Base-by-base conservation (phyloP, 2,797 vertebrate genomes). In the Dromococcyx pavoninus region DNA sequence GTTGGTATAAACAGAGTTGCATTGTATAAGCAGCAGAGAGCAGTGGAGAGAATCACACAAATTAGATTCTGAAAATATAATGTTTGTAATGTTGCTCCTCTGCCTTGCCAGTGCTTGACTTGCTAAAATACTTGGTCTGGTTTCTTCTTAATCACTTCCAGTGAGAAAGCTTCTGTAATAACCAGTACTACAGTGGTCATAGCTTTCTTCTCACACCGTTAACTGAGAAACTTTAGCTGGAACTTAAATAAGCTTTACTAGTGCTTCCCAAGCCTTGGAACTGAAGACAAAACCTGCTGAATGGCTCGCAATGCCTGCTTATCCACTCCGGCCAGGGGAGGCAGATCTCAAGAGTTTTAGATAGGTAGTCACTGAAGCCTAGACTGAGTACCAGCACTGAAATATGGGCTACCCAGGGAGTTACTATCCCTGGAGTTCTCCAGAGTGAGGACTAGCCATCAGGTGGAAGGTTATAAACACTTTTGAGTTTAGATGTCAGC, bases 231-330 rank as follows among this genome's bases (percentile, higher is more conserved):
- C 53, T 46, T 82, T 24, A 64, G 22, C 19, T 74, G 57, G n/a
- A 61, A 61, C 32, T 24, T 75, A 61, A 88, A 65, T 56, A 56
- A 75, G 4, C 12, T 51, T 24, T 22, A 1, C 23, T 43, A 57
- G 17, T 51, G 18, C 51, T 87, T 86, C 71, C 51, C 67, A 86
- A 33, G 41, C 6, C 5, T 21, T 0, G 0, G 9, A 17, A 9
- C 9, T 30, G 65, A 44, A 18, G 8, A 25, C 27, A 48, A 15
- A 50, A 2, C 44, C 65, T 56, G 28, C 33, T 51, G 9, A 41
- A 54, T 18, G 27, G 9, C 37, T 48, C 12, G 25, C 5, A 2
- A 16, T 2, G 1, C 46, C 11, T 1, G 21, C 10, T 64, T 41
- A 32, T 19, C 33, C 1, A 0, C 16, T 67, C 27, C 32, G 79